Percentiles rank a stretch among this genome's conserved stretches.
phyloP scores from a whole-genome alignment of 2,797 vertebrate genomes.

The Mareca penelope region DNA sequence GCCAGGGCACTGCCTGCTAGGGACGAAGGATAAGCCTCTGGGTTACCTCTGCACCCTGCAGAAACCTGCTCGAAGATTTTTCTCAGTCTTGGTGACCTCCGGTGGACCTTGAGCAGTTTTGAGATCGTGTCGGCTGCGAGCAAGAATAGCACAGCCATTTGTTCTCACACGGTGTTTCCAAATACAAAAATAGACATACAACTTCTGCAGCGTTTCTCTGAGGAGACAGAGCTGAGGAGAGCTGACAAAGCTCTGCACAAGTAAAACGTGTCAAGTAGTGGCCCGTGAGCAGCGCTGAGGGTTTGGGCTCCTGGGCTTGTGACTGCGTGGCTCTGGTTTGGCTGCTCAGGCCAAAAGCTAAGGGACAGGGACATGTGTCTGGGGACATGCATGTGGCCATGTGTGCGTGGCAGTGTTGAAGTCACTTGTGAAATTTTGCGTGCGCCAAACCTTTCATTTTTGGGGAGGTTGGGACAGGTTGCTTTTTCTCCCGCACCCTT shows the following conservation, averaged over 20 bases:
- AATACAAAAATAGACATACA: background rate
- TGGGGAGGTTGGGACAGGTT: background rate
- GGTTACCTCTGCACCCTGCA: background rate
- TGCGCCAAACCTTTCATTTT: background rate
- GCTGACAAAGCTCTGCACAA: background rate
- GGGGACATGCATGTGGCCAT: too few species aligned
- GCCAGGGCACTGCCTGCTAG: background rate
- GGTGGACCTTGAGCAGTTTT: background rate
- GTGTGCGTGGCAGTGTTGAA: too few species aligned
- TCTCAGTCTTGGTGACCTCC: background rate
- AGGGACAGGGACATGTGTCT: background rate
- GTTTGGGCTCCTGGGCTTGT: background rate
- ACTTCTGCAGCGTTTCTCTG: background rate
- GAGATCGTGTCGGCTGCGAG: background rate
- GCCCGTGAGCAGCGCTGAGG: background rate
- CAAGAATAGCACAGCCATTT: background rate
- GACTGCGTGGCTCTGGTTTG: background rate
- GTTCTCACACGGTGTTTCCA: accelerated
- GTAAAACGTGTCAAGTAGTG: background rate
- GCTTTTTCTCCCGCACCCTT: background rate
- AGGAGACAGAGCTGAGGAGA: background rate
- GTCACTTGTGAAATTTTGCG: background rate
- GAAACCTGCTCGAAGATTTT: background rate
- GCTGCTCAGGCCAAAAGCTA: background rate
- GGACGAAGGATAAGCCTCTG: background rate